A percentile compares a stretch with the other conserved stretches of the same genome.
Evolutionary conservation across 2,888 invertebrate genomes (phyloP).

Genomic region (Drosophila ochracea): DNA sequence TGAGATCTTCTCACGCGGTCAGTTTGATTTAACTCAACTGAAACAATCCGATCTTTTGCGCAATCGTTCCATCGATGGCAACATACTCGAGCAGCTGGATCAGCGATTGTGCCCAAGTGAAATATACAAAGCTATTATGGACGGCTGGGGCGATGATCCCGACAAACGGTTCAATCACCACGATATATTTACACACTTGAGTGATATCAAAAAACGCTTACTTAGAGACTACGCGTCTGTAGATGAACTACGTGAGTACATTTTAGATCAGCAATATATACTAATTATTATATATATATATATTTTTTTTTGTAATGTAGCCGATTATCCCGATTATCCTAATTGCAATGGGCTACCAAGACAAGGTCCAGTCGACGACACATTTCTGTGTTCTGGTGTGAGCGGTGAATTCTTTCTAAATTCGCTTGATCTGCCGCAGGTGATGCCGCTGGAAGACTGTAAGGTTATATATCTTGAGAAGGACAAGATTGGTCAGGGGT

Average conservation of each 20-base stretch:
- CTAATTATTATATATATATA: neutral
- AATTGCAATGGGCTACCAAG: slow-evolving; percentile 37
- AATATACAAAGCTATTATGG: slow-evolving; percentile 90
- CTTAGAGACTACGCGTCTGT: slow-evolving; percentile 57
- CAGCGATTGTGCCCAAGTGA: slow-evolving; percentile 91
- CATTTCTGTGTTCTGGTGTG: slow-evolving; percentile 14
- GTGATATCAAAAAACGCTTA: slow-evolving; percentile 66
- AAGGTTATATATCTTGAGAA: slow-evolving; percentile 80
- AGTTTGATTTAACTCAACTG: slow-evolving; percentile 77
- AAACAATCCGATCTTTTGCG: slow-evolving; percentile 78
- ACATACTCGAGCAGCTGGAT: slow-evolving; percentile 89
- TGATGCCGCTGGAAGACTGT: slow-evolving; percentile 76
- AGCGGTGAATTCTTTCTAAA: slow-evolving; percentile 33
- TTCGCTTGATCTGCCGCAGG: slow-evolving; percentile 60
- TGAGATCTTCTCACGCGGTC: slow-evolving; percentile 95
- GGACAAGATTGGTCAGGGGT: slow-evolving; percentile 88
- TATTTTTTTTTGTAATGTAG: slow-evolving; percentile 5
- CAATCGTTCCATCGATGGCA: slow-evolving; percentile 74
- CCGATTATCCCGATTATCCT: slow-evolving; percentile 23
- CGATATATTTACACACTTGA: slow-evolving; percentile 88
- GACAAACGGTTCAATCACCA: slow-evolving; percentile 91
- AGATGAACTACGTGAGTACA: slow-evolving; percentile 40
- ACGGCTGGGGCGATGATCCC: slow-evolving; percentile 93
- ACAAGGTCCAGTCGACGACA: slow-evolving; percentile 44
- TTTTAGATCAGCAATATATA: neutral